Evolutionary conservation across 2,113 vertebrate species (phyloP).

Genomic region (Climacteris rufus): DNA sequence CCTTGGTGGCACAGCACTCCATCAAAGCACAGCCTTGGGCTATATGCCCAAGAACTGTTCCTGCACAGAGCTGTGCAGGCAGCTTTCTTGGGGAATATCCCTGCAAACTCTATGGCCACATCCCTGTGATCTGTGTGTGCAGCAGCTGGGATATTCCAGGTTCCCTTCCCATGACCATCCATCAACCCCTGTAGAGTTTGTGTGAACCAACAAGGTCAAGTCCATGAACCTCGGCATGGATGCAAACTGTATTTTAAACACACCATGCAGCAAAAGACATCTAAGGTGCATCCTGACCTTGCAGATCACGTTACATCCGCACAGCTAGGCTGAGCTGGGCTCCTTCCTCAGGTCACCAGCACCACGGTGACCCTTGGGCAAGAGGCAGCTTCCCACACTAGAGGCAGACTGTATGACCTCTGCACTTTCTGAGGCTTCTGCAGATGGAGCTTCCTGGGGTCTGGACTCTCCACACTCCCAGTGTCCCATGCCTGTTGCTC

Average conservation of each 20-base stretch:
- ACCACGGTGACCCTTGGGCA: not conserved
- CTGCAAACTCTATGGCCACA: not conserved
- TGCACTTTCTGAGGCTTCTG: not conserved
- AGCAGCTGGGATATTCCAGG: not conserved
- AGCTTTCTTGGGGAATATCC: rapidly evolving
- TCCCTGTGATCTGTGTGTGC: not conserved
- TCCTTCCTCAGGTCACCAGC: not conserved
- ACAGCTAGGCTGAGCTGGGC: not conserved
- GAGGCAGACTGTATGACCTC: not conserved
- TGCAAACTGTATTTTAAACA: not conserved
- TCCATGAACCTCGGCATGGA: not conserved
- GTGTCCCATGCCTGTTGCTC: rapidly evolving
- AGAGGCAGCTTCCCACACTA: not conserved
- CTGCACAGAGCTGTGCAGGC: not conserved
- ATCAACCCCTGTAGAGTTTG: not conserved
- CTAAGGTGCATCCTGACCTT: not conserved
- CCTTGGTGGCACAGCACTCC: rapidly evolving
- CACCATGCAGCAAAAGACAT: not conserved
- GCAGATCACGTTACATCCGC: not conserved
- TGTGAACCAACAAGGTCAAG: not conserved
- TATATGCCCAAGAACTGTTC: not conserved
- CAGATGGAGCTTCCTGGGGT: not conserved
- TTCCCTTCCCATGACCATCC: not conserved
- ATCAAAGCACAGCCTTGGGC: not conserved
- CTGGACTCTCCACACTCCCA: not conserved